Percentiles rank a stretch among this genome's conserved stretches.
Evolutionary conservation across 2,797 vertebrate genomes (phyloP).

Genomic region (Mallotus villosus): DNA sequence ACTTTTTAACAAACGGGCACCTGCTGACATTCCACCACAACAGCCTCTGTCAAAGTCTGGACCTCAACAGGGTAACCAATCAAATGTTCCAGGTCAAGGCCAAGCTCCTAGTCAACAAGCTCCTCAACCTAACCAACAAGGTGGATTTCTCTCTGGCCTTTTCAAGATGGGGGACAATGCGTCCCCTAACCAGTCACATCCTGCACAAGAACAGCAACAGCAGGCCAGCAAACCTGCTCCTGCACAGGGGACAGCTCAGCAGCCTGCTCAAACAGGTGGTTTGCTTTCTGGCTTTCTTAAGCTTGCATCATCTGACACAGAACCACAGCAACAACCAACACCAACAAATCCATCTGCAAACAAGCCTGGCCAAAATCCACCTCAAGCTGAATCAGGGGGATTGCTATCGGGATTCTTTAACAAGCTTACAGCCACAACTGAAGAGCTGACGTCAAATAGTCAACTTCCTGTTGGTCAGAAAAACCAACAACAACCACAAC

Average conservation of each 20-base stretch:
- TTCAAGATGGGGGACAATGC: constrained; percentile 71
- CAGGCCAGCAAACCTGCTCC: constrained; percentile 41
- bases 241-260: constrained; percentile 50
- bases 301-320: constrained; percentile 71
- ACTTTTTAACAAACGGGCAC: constrained; percentile 78
- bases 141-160: constrained; percentile 74
- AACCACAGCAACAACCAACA: constrained; percentile 50
- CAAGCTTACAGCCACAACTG: constrained; percentile 62
- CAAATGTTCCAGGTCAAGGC: constrained; percentile 40
- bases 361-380: constrained; percentile 46
- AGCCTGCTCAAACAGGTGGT: constrained; percentile 64
- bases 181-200: constrained; percentile 51
- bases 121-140: constrained; percentile 63
- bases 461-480: constrained; percentile 45
- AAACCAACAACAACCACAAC: constrained; percentile 47
- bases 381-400: constrained; percentile 63
- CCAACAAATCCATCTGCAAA: constrained; percentile 38
- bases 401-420: constrained; percentile 72
- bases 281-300: constrained; percentile 82
- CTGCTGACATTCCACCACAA: constrained; percentile 69
- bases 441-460: constrained; percentile 56
- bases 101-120: constrained; percentile 51
- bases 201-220: constrained; percentile 43
- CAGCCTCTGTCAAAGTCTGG: constrained; percentile 45
- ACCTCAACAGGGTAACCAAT: constrained; percentile 51